Conservation (phyloP, 2,113 vertebrate species). For the Uria lomvia region DNA sequence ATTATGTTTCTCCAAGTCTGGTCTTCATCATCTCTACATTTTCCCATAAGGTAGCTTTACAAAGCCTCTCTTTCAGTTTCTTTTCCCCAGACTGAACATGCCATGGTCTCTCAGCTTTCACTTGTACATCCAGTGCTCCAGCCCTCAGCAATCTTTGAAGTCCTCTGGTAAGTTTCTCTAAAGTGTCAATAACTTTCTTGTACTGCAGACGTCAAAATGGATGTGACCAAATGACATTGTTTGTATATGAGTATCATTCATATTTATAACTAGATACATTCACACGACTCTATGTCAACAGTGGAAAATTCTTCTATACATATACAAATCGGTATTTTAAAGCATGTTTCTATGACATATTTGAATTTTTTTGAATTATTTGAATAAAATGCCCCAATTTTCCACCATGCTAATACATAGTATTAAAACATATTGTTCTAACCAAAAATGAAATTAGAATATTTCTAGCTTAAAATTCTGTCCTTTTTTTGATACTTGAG, state of each 20-base stretch:
- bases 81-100: background rate
- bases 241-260: accelerated
- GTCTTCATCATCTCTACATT: background rate
- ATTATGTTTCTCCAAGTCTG: background rate
- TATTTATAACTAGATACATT: background rate
- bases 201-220: background rate
- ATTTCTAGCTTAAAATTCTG: background rate
- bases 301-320: background rate
- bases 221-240: background rate
- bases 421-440: background rate
- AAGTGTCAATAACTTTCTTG: background rate
- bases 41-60: background rate
- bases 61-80: background rate
- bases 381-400: background rate
- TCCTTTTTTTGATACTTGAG: background rate
- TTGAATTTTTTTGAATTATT: background rate
- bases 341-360: background rate
- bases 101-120: accelerated
- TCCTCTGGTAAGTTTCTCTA: background rate
- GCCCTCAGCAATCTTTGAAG: background rate
- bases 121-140: background rate
- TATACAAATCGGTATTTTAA: background rate
- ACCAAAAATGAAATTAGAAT: background rate
- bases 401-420: background rate
- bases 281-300: background rate